Conservation (phyloP, 2,113 vertebrate genomes). For the Larimichthys crocea region DNA sequence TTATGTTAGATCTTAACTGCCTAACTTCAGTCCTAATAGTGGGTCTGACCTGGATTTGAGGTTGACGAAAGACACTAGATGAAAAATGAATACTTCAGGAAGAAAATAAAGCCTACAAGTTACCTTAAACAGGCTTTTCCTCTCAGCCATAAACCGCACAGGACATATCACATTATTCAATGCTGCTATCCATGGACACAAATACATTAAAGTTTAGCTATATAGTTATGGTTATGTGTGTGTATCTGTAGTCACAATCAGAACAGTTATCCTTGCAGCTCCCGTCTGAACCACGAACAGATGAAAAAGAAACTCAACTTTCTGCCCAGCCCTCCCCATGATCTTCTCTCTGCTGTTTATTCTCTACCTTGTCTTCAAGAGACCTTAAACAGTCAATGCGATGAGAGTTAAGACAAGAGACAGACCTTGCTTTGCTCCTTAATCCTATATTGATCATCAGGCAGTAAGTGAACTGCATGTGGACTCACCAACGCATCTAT, state of each 20-base stretch:
- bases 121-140: neutral
- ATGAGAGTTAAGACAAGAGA: conserved; percentile 17
- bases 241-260: neutral
- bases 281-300: neutral
- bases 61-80: neutral
- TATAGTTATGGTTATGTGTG: neutral
- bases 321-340: neutral
- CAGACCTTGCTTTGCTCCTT: conserved; percentile 41
- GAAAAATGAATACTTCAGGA: neutral
- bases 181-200: neutral
- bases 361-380: neutral
- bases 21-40: neutral
- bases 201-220: neutral
- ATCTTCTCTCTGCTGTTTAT: conserved; percentile 1
- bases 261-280: neutral
- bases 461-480: conserved; percentile 62
- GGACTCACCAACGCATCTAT: conserved; percentile 54
- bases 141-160: neutral
- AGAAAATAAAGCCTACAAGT: neutral
- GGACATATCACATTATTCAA: neutral
- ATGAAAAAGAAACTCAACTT: neutral
- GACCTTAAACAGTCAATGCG: conserved; percentile 27
- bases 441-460: conserved; percentile 74
- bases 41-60: neutral
- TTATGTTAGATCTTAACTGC: neutral